These are phyloP conservation scores for Coreoperca whiteheadi DNA, from an alignment of 2,113 vertebrate species.

Conservation along the genomic window DNA sequence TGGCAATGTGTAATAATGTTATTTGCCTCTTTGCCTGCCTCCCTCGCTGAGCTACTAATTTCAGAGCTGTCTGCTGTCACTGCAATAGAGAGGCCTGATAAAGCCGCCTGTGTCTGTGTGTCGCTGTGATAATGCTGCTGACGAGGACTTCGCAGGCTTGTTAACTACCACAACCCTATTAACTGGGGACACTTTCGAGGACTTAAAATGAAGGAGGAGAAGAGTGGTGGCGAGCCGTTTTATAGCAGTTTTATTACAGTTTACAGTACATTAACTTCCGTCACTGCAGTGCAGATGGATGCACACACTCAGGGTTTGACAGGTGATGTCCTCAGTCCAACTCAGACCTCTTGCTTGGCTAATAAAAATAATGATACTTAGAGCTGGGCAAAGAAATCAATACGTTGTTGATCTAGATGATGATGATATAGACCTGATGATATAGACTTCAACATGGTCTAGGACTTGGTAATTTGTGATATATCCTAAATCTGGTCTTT, in stretches of 20 bases:
- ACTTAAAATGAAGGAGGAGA: conserved; percentile 29
- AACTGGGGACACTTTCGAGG: conserved; percentile 57
- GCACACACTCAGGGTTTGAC: conserved; percentile 22
- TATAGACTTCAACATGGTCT: background rate
- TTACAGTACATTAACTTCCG: conserved; percentile 51
- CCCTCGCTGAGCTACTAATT: conserved; percentile 61
- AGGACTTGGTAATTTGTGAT: background rate
- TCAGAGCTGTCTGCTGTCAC: conserved; percentile 48
- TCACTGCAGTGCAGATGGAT: conserved; percentile 1
- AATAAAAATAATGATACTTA: conserved; percentile 5
- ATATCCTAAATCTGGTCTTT: background rate
- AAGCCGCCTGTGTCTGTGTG: conserved; percentile 35
- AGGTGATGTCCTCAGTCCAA: conserved; percentile 25
- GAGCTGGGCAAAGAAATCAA: background rate
- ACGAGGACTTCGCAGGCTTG: conserved; percentile 54
- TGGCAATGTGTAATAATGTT: conserved; percentile 61
- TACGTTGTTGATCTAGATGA: background rate
- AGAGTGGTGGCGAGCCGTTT: conserved; percentile 22
- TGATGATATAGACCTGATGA: background rate
- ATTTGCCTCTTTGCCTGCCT: conserved; percentile 49
- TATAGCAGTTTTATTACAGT: conserved; percentile 47
- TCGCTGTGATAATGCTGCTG: conserved; percentile 52
- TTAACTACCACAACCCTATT: conserved; percentile 68
- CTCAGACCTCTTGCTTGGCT: background rate
- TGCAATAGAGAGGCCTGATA: conserved; percentile 55